These are phyloP conservation scores for Aythya fuligula DNA, from an alignment of 2,797 vertebrate genomes.

Conservation along the genomic window DNA sequence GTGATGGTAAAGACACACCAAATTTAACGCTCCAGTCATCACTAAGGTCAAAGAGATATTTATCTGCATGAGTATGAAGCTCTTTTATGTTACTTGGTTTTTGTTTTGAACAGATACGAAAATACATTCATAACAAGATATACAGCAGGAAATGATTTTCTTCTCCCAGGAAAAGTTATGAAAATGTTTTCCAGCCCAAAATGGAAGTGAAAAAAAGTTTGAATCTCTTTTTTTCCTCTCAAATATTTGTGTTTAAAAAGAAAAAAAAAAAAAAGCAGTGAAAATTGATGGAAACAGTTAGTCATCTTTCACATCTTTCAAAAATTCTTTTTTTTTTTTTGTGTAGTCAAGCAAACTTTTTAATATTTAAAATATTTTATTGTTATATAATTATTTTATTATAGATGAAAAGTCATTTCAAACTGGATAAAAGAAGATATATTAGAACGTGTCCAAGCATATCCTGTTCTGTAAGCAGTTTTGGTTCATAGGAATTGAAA, in stretches of 20 bases:
- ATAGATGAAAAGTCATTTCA: not conserved
- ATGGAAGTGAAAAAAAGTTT: not conserved
- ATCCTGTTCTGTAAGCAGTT: not conserved
- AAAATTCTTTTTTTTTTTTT: not conserved
- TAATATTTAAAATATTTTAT: not conserved
- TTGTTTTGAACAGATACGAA: not conserved
- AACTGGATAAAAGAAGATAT: not conserved
- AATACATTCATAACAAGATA: not conserved
- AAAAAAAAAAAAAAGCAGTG: not conserved
- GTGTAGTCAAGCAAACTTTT: not conserved
- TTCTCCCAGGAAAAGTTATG: not conserved
- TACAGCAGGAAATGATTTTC: not conserved
- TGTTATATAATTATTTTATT: not conserved
- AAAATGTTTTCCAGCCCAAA: not conserved
- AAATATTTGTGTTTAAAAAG: not conserved
- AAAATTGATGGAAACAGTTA: not conserved
- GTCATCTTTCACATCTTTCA: not conserved
- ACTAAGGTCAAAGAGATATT: not conserved
- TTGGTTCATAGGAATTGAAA: not conserved
- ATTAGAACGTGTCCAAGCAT: not conserved
- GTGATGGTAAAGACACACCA: constrained; percentile 39
- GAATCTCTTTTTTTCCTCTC: not conserved
- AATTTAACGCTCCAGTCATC: not conserved
- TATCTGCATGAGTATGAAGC: not conserved
- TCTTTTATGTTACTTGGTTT: not conserved